Evolutionary conservation across 2,113 vertebrate genomes (phyloP).

Genomic region (Orcinus orca): DNA sequence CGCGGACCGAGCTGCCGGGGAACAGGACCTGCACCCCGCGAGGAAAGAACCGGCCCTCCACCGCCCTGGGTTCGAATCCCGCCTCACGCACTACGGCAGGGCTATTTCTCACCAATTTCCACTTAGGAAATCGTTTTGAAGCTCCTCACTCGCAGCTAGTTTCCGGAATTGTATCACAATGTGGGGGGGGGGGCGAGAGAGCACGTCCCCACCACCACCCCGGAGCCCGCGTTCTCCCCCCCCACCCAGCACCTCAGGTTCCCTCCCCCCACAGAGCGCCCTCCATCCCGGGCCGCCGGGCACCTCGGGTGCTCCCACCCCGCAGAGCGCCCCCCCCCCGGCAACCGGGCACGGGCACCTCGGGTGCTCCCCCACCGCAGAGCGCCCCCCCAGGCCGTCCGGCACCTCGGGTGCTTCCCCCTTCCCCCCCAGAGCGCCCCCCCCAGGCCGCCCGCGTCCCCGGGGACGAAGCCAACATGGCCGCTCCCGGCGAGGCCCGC

Average conservation of each 20-base stretch:
- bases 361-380: background rate
- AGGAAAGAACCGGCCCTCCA: no score
- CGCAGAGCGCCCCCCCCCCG: background rate
- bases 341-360: background rate
- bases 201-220: background rate
- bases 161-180: background rate
- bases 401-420: no score
- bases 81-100: background rate
- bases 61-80: background rate
- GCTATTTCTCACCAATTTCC: background rate
- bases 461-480: slow-evolving; percentile 56
- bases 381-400: no score
- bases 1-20: no score
- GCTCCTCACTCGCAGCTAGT: background rate
- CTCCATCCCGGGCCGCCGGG: background rate
- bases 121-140: background rate
- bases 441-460: background rate
- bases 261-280: background rate
- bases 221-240: background rate
- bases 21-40: no score
- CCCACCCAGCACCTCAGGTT: no score
- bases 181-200: background rate
- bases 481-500: slow-evolving; percentile 56
- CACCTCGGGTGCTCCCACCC: no score
- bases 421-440: background rate